phyloP scores from a whole-genome alignment of 2,888 invertebrate species.

The Drosophila putrida region DNA sequence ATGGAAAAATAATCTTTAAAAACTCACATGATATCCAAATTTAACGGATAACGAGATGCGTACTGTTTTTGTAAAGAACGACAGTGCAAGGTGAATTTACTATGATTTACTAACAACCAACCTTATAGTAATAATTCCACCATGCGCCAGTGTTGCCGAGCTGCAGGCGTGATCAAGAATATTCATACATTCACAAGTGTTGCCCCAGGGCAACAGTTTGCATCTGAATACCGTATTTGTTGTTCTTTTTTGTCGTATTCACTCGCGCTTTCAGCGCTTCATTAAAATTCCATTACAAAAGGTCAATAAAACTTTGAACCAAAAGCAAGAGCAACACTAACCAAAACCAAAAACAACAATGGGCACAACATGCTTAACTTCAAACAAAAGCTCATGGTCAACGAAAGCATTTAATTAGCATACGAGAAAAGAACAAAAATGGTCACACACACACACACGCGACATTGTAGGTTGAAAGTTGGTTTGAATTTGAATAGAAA shows the following conservation, averaged over 20 bases:
- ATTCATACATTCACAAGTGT: constrained; percentile 12
- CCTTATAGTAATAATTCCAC: no score
- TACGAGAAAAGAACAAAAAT: constrained; percentile 48
- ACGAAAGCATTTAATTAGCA: constrained; percentile 81
- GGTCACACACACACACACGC: constrained; percentile 50
- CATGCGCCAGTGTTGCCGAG: constrained; percentile 32
- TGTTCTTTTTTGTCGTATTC: constrained; percentile 24
- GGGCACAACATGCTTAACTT: constrained; percentile 13
- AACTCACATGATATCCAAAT: background rate
- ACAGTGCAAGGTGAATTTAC: no score
- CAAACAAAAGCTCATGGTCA: constrained; percentile 73
- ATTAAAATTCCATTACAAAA: constrained; percentile 68
- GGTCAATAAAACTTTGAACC: constrained; percentile 76
- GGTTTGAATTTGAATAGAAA: constrained; percentile 51
- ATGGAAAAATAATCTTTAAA: constrained; percentile 2
- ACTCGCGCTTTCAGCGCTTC: constrained; percentile 58
- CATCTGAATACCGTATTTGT: background rate
- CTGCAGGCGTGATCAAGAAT: constrained; percentile 1
- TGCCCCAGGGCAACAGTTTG: constrained; percentile 19
- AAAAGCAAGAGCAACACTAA: constrained; percentile 19
- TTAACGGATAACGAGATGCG: constrained; percentile 10
- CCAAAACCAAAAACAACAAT: constrained; percentile 27
- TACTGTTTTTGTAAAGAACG: background rate
- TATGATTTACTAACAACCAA: no score
- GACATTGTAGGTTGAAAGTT: constrained; percentile 47